Percentiles rank a stretch among this genome's conserved stretches.
Evolutionary conservation across 2,888 invertebrate species (phyloP).

Genomic region (Herminia tarsipennalis): DNA sequence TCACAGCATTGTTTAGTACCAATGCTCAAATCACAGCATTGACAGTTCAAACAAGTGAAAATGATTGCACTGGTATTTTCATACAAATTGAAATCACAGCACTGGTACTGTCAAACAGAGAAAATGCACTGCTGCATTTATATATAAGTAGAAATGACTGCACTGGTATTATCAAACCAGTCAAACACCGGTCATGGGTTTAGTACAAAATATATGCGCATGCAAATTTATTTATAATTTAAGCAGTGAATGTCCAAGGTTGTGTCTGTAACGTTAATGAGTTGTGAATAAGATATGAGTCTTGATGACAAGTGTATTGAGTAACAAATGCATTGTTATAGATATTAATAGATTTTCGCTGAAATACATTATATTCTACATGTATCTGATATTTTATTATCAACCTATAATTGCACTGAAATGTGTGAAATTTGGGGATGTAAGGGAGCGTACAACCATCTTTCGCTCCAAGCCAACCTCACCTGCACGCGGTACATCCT

Average conservation of each 20-base stretch:
- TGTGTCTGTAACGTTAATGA: conserved; percentile 6
- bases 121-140: too few species aligned
- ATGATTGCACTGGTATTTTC: too few species aligned
- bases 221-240: background rate
- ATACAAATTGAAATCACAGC: too few species aligned
- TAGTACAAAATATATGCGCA: background rate
- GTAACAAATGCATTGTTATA: conserved; percentile 54
- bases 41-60: too few species aligned
- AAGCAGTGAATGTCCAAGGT: background rate
- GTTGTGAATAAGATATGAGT: conserved; percentile 14
- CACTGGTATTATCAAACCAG: background rate
- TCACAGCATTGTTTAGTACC: too few species aligned
- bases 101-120: too few species aligned
- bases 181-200: background rate
- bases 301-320: conserved; percentile 43
- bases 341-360: conserved; percentile 61
- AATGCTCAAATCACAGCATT: too few species aligned
- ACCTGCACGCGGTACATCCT: too few species aligned
- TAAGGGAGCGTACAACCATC: too few species aligned
- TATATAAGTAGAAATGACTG: too few species aligned
- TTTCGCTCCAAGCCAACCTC: too few species aligned
- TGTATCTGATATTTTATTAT: conserved; percentile 39
- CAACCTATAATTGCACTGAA: background rate
- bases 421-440: too few species aligned
- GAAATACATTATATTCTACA: conserved; percentile 59